Percentiles rank a stretch among this genome's conserved stretches.
Evolutionary conservation across 2,113 vertebrate species (phyloP).

Genomic region (Heloderma charlesbogerti): DNA sequence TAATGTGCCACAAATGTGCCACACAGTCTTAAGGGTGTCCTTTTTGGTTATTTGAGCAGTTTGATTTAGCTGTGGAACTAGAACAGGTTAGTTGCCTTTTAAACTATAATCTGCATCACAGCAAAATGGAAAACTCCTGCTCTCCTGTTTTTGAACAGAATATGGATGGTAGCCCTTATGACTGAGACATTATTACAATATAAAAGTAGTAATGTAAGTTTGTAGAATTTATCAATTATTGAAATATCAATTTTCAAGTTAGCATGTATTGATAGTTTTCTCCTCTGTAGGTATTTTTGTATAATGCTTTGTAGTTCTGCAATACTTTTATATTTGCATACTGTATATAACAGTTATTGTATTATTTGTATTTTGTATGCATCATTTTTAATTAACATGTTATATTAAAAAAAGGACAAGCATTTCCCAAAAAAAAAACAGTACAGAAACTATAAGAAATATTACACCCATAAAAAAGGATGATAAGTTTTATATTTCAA

Average conservation of each 20-base stretch:
- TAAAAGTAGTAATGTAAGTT: background rate
- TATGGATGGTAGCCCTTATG: background rate
- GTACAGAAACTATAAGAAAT: no score
- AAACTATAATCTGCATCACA: background rate
- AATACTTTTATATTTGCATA: no score
- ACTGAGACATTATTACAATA: background rate
- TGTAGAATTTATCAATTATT: no score
- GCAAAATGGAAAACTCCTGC: background rate
- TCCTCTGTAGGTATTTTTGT: no score
- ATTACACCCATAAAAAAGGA: background rate
- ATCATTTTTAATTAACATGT: background rate
- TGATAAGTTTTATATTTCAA: background rate
- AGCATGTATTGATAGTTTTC: no score
- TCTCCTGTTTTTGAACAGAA: background rate
- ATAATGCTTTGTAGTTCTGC: no score
- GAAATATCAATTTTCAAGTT: no score
- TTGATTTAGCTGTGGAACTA: background rate
- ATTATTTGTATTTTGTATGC: no score
- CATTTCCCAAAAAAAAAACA: background rate
- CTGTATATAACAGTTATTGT: no score
- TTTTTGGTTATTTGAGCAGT: background rate
- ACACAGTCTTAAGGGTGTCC: background rate
- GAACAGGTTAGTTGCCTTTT: background rate
- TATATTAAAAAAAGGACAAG: background rate
- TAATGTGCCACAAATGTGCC: background rate